A percentile compares a stretch with the other conserved stretches of the same genome.
These are phyloP conservation scores for Diplodus sargus DNA, from an alignment of 2,797 vertebrate genomes.

Conservation along the genomic window DNA sequence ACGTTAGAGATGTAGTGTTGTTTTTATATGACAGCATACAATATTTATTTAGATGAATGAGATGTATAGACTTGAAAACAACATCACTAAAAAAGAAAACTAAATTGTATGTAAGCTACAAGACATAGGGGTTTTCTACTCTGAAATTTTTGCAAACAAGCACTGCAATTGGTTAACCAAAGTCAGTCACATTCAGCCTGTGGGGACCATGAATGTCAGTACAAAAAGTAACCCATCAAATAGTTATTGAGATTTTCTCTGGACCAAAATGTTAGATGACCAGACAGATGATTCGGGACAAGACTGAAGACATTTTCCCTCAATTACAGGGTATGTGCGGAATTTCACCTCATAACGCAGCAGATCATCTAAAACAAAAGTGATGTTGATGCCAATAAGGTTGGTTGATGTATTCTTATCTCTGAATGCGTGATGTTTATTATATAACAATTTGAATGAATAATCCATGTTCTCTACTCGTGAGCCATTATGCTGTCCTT, in stretches of 20 bases:
- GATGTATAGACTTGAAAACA: no score
- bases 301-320: not conserved
- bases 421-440: constrained; percentile 13
- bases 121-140: no score
- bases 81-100: no score
- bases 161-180: not conserved
- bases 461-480: constrained; percentile 17
- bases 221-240: not conserved
- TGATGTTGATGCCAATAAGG: not conserved
- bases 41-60: no score
- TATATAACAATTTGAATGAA: constrained; percentile 24
- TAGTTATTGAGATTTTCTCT: not conserved
- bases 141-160: no score
- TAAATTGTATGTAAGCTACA: no score
- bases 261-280: not conserved
- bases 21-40: no score
- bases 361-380: constrained; percentile 8
- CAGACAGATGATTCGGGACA: not conserved
- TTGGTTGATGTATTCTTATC: constrained; percentile 4
- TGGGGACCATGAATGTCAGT: not conserved
- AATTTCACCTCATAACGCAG: constrained; percentile 5
- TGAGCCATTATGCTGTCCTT: constrained; percentile 28
- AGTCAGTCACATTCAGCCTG: not conserved
- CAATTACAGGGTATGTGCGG: not conserved
- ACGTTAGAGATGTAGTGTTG: no score